These are phyloP conservation scores for Mus spicilegus DNA, from an alignment of 2,113 vertebrate genomes.

Conservation along the genomic window DNA sequence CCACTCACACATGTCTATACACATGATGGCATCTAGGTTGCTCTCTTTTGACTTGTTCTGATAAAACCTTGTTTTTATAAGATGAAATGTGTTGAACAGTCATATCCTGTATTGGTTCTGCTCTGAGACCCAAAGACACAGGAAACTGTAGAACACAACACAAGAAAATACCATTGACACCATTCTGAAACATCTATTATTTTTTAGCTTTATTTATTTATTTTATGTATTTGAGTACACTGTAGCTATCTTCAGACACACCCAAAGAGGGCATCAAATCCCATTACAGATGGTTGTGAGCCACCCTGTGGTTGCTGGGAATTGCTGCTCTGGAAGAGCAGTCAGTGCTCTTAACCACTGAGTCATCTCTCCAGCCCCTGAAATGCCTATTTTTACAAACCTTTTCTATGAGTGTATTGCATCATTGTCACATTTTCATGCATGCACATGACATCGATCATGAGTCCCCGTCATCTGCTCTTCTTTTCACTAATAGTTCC, in stretches of 20 bases:
- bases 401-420: too few species aligned
- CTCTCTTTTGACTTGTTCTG: not conserved
- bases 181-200: not conserved
- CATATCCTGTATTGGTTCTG: conserved; percentile 39
- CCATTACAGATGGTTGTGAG: too few species aligned
- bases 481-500: not conserved
- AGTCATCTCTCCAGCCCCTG: too few species aligned
- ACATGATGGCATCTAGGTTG: not conserved
- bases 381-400: not conserved
- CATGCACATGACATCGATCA: not conserved
- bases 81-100: conserved; percentile 19
- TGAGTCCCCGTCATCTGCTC: too few species aligned
- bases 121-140: conserved; percentile 40
- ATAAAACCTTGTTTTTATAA: conserved; percentile 76
- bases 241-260: too few species aligned
- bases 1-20: not conserved
- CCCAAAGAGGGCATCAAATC: too few species aligned
- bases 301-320: too few species aligned
- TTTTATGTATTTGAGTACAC: too few species aligned
- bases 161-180: conserved; percentile 42
- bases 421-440: not conserved
- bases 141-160: conserved; percentile 34
- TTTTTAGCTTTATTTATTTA: too few species aligned
- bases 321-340: too few species aligned
- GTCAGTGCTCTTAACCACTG: too few species aligned